These are phyloP conservation scores for Engystomops pustulosus DNA, from an alignment of 2,113 vertebrate genomes.

Conservation along the genomic window DNA sequence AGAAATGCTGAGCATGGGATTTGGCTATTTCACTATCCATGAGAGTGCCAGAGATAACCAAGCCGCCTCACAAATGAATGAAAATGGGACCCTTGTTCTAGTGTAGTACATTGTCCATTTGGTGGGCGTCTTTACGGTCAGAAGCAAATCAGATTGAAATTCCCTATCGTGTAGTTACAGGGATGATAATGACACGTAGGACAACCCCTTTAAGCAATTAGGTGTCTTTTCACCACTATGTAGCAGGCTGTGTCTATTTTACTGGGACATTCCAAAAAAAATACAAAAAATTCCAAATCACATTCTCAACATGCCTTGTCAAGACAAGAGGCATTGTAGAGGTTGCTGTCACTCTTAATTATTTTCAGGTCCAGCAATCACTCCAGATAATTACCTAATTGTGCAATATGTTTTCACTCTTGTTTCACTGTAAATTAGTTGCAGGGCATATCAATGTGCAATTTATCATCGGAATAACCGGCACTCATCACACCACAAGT, in stretches of 20 bases:
- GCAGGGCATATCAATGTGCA: slow-evolving; percentile 28
- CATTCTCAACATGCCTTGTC: slow-evolving; percentile 23
- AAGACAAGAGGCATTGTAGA: slow-evolving; percentile 13
- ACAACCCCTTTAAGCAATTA: no score
- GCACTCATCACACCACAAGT: slow-evolving; percentile 39
- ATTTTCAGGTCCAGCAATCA: slow-evolving; percentile 42
- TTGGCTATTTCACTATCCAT: no score
- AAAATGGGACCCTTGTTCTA: no score
- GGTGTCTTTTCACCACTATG: not conserved
- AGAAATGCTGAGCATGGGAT: no score
- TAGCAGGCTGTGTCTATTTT: not conserved
- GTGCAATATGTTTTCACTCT: slow-evolving; percentile 50
- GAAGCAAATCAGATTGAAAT: no score
- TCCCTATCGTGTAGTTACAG: no score
- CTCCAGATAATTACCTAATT: slow-evolving; percentile 37
- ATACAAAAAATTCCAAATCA: no score
- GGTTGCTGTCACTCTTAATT: slow-evolving; percentile 38
- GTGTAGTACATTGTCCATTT: no score
- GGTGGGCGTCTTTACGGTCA: no score
- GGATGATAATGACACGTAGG: no score
- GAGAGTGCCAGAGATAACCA: no score
- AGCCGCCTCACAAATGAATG: no score
- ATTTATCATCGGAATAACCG: slow-evolving; percentile 34
- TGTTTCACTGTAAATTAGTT: slow-evolving; percentile 38
- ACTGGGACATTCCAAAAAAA: not conserved